These are phyloP conservation scores for Halictus ligatus DNA, from an alignment of 2,888 invertebrate genomes.

Conservation along the genomic window DNA sequence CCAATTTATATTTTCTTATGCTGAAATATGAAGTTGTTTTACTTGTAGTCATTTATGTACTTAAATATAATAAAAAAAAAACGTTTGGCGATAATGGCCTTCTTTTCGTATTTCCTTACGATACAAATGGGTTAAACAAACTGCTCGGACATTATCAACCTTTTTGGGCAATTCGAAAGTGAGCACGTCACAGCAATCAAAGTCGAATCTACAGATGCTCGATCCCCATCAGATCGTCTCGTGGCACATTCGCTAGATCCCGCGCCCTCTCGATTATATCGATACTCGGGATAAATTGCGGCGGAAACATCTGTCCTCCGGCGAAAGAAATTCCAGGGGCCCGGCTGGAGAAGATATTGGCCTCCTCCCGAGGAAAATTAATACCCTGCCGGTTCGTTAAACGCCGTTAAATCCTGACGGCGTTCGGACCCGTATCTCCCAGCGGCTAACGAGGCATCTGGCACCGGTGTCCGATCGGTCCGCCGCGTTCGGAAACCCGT, in stretches of 20 bases:
- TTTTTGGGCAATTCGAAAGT: not conserved
- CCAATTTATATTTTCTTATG: no score
- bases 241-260: not conserved
- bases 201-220: not conserved
- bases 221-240: not conserved
- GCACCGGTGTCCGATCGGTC: slow-evolving; percentile 17
- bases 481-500: slow-evolving; percentile 55
- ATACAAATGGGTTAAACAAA: not conserved
- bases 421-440: slow-evolving; percentile 18
- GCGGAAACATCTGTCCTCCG: slow-evolving; percentile 52
- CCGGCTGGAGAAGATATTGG: slow-evolving; percentile 34
- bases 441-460: slow-evolving; percentile 41
- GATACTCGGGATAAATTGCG: slow-evolving; percentile 37
- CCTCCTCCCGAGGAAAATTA: slow-evolving; percentile 50
- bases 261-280: slow-evolving; percentile 30
- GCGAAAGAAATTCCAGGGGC: slow-evolving; percentile 35
- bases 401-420: slow-evolving; percentile 65
- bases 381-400: slow-evolving; percentile 61
- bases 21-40: no score
- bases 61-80: no score
- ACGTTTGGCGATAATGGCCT: no score
- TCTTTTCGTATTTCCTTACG: no score
- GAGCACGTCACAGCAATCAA: not conserved
- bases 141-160: not conserved
- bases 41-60: no score